Evolutionary conservation across 2,797 vertebrate genomes (phyloP).

Genomic region (Labeo calbasu): DNA sequence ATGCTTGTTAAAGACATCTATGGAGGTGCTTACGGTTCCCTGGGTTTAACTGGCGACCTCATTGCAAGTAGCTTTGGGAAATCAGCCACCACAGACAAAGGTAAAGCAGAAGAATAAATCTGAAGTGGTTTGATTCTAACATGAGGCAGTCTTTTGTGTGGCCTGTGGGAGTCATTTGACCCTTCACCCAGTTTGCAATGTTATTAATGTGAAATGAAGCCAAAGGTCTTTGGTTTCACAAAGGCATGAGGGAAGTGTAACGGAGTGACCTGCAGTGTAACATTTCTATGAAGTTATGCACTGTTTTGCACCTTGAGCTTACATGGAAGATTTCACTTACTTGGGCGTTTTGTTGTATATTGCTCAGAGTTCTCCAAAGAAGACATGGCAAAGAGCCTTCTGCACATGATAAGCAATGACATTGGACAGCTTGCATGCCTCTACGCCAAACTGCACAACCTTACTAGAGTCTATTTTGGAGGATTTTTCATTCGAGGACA

Average conservation of each 20-base stretch:
- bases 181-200: slow-evolving; percentile 53
- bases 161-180: slow-evolving; percentile 28
- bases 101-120: slow-evolving; percentile 68
- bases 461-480: slow-evolving; percentile 93
- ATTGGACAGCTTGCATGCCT: slow-evolving; percentile 98
- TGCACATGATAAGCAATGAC: slow-evolving; percentile 99
- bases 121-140: not conserved
- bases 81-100: slow-evolving; percentile 91
- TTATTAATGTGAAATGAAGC: slow-evolving; percentile 57
- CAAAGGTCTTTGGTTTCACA: slow-evolving; percentile 43
- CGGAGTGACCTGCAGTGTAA: not conserved
- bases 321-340: not conserved
- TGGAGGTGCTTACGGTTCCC: slow-evolving; percentile 89
- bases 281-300: not conserved
- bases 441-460: slow-evolving; percentile 88
- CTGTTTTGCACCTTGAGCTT: not conserved
- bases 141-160: not conserved
- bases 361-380: slow-evolving; percentile 92
- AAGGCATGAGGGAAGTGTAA: slow-evolving; percentile 8
- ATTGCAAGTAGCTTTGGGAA: slow-evolving; percentile 99
- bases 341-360: not conserved
- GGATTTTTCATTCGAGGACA: slow-evolving; percentile 98
- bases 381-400: slow-evolving; percentile 97
- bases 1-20: slow-evolving; percentile 99
- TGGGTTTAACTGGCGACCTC: slow-evolving; percentile 93